These are phyloP conservation scores for Habroteleia sp. DNA, from an alignment of 2,888 invertebrate species.

Conservation along the genomic window DNA sequence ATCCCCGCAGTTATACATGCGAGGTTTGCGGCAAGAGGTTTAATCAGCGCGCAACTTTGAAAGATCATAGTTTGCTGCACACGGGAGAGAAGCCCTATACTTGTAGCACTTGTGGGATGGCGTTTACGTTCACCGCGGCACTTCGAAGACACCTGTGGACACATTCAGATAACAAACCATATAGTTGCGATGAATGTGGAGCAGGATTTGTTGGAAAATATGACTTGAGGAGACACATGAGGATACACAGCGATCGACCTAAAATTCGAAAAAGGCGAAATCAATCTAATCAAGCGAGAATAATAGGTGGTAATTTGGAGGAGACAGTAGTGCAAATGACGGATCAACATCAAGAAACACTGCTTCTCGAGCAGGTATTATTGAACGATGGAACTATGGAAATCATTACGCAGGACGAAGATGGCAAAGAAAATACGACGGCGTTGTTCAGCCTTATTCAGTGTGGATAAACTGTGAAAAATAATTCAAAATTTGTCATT, in stretches of 20 bases:
- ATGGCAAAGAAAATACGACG: conserved; percentile 77
- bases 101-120: conserved; percentile 76
- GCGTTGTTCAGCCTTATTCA: conserved; percentile 76
- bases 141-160: conserved; percentile 77
- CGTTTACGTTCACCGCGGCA: conserved; percentile 78
- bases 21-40: conserved; percentile 78
- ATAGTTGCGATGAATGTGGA: conserved; percentile 74
- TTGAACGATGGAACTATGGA: conserved; percentile 71
- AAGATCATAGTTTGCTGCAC: conserved; percentile 76
- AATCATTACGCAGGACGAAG: conserved; percentile 71
- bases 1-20: conserved; percentile 77
- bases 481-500: too few relatives aligned
- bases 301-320: conserved; percentile 42
- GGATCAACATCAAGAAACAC: conserved; percentile 65
- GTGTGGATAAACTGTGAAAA: conserved; percentile 71
- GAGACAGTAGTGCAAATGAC: conserved; percentile 55
- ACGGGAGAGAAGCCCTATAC: conserved; percentile 79
- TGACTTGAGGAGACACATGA: conserved; percentile 77
- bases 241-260: conserved; percentile 73
- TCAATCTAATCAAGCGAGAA: conserved; percentile 46
- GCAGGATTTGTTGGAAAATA: conserved; percentile 78
- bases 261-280: conserved; percentile 65
- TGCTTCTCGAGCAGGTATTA: conserved; percentile 74
- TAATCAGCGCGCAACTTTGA: conserved; percentile 77
- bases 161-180: conserved; percentile 75